Conservation (phyloP, 2,113 vertebrate species). For the Pterocles orientalis region DNA sequence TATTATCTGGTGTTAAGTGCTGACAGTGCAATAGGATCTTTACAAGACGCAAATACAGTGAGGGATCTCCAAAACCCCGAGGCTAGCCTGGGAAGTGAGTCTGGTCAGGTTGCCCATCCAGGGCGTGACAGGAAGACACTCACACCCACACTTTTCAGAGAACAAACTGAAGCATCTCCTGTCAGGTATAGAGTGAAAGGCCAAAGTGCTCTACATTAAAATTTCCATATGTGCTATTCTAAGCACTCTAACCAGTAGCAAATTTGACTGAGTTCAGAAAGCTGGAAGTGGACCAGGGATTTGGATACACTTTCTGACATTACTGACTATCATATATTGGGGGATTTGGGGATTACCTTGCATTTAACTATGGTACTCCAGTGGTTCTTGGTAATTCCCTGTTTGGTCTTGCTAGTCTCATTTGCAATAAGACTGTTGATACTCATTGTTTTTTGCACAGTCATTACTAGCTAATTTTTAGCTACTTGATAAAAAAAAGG, state of each 20-base stretch:
- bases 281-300: neutral
- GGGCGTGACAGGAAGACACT: neutral
- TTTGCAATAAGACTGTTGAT: neutral
- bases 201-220: neutral
- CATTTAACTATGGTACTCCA: neutral
- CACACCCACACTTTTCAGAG: neutral
- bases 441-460: neutral
- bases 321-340: neutral
- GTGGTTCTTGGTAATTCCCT: neutral
- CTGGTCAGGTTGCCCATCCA: neutral
- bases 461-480: neutral
- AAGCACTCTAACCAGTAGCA: neutral
- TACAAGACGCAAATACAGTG: constrained; percentile 7
- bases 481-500: neutral
- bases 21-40: constrained; percentile 21
- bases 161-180: neutral
- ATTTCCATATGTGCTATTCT: neutral
- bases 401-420: neutral
- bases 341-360: neutral
- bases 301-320: neutral
- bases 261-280: neutral
- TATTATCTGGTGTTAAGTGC: constrained; percentile 48
- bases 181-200: neutral
- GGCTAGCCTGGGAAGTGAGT: neutral
- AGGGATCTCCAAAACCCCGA: constrained; percentile 3